Base-by-base conservation (phyloP, 2,113 vertebrate genomes). In the Malurus cyaneus region DNA sequence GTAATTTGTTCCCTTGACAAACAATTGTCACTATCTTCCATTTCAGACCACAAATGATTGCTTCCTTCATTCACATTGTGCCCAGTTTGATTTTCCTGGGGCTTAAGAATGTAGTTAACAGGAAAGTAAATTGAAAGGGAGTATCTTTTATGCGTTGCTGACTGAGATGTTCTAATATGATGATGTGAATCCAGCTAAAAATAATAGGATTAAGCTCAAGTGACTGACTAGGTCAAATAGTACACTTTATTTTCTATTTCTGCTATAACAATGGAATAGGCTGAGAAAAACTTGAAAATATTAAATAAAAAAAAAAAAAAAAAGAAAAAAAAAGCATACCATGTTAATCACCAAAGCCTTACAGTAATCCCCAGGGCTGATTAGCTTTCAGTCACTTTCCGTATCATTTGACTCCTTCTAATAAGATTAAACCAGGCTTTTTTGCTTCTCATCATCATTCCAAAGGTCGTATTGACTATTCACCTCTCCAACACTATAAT, bases 361-460 rank as follows among this genome's bases (percentile, higher is more conserved):
- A 66, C 42, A 83, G 44, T 79, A 96, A 94, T 95, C 88, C 74
- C 53, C 54, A 59, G 26, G 80, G 69, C 71, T 95, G 74, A 96
- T 94, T 94, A 95, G 54, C 61, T 89, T 93, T 94, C 93, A 86
- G 67, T 79, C 83, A 56, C 78, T 95, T 95, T 96, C 60, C 0
- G 0, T 88, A 86, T 77, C 80, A 83, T 95, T 97, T 96, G 77
- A 92, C 78, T 87, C 73, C 70, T 84, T 72, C 87, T 92, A 94
- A 86, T 93, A 80, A 95, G 85, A 94, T 95, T 96, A 95, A 95
- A 56, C 73, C 47, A 78, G 49, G 34, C 14, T 80, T 85, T 92
- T 83, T 85, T 62, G 24, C 13, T 77, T 83, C 32, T 90, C 82
- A 86, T 90, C 67, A 65, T 83, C 60, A 83, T 89, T 83, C 71